Percentiles rank a stretch among this genome's conserved stretches.
These are phyloP conservation scores for Halichoerus grypus DNA, from an alignment of 2,113 vertebrate genomes.

Conservation along the genomic window DNA sequence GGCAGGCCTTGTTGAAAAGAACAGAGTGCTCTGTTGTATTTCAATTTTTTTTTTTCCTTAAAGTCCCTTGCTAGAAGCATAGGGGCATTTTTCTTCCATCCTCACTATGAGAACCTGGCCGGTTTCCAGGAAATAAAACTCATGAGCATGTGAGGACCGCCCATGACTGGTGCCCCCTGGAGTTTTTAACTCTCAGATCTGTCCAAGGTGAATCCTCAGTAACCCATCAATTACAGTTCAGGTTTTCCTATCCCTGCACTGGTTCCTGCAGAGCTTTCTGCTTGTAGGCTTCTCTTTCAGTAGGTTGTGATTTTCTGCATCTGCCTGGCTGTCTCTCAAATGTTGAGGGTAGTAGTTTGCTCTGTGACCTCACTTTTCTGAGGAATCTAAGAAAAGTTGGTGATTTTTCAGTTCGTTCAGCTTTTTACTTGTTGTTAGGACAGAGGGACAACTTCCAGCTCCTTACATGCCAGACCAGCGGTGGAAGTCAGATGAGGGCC, in stretches of 20 bases:
- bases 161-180: no score
- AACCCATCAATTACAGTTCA: neutral
- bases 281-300: neutral
- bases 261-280: neutral
- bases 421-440: conserved; percentile 5
- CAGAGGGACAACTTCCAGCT: neutral
- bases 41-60: neutral
- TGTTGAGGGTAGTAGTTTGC: neutral
- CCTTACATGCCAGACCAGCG: neutral
- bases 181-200: neutral
- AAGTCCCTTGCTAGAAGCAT: neutral
- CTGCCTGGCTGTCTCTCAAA: neutral
- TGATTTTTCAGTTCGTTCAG: neutral
- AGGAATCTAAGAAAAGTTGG: neutral
- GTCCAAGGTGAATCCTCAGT: neutral
- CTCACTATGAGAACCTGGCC: neutral
- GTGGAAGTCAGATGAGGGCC: neutral
- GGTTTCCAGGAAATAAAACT: neutral
- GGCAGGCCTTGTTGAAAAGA: neutral
- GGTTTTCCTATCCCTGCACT: no score
- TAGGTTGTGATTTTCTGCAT: neutral
- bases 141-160: neutral
- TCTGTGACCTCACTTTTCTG: neutral
- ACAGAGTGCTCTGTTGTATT: neutral
- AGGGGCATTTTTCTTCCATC: neutral